A percentile compares a stretch with the other conserved stretches of the same genome.
phyloP scores from a whole-genome alignment of 2,113 vertebrate species.

The Thymallus thymallus region DNA sequence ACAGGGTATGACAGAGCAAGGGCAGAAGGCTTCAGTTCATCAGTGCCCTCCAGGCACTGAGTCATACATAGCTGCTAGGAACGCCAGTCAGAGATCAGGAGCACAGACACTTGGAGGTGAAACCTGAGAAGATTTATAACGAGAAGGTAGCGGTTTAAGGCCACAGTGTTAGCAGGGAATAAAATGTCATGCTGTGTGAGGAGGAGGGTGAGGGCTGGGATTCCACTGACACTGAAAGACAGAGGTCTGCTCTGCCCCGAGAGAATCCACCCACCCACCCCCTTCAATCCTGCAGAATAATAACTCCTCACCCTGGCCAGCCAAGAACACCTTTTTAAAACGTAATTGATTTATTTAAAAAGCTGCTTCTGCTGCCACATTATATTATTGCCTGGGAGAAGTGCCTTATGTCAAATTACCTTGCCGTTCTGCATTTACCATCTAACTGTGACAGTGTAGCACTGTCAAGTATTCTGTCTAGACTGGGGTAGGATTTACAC shows the following conservation, averaged over 20 bases:
- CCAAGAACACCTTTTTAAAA: constrained; percentile 72
- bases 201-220: neutral
- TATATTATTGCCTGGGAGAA: constrained; percentile 57
- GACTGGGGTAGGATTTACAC: constrained; percentile 61
- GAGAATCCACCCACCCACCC: constrained; percentile 8
- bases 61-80: constrained; percentile 46
- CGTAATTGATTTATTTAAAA: constrained; percentile 72
- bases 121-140: constrained; percentile 84
- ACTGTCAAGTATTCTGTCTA: constrained; percentile 74
- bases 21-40: constrained; percentile 54
- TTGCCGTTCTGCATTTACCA: constrained; percentile 59
- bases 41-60: constrained; percentile 30
- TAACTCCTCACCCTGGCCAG: constrained; percentile 48
- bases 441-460: constrained; percentile 42
- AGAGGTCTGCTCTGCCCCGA: constrained; percentile 20
- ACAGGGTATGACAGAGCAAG: constrained; percentile 51
- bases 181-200: constrained; percentile 68
- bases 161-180: constrained; percentile 54
- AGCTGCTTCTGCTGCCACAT: constrained; percentile 50
- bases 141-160: constrained; percentile 80
- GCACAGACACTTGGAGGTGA: constrained; percentile 72
- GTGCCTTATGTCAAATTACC: constrained; percentile 61
- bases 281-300: constrained; percentile 51
- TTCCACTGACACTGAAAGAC: neutral
- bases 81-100: constrained; percentile 54